Evolutionary conservation across 2,888 invertebrate genomes (phyloP).

Genomic region (Linhomoeus sp.): DNA sequence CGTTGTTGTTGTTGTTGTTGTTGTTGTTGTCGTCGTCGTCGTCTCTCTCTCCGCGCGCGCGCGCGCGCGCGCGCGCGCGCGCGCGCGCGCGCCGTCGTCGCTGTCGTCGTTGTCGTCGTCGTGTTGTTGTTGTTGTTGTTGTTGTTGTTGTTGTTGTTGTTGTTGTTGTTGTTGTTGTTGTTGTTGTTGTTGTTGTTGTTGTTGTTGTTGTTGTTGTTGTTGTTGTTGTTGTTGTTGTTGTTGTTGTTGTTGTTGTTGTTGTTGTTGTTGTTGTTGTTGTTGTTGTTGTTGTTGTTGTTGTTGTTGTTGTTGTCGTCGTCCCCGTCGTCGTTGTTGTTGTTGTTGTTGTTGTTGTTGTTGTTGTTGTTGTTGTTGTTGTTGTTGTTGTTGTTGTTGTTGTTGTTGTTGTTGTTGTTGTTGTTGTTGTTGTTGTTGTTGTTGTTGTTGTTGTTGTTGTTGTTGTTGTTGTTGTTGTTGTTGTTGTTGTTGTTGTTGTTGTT

Average conservation of each 20-base stretch:
- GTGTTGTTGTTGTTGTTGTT: background rate
- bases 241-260: background rate
- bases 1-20: no score
- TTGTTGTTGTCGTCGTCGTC: no score
- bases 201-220: background rate
- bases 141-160: background rate
- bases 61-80: no score
- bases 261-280: background rate
- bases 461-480: background rate
- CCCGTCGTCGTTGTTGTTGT: background rate
- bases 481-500: background rate
- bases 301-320: background rate
- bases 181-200: background rate
- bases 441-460: background rate
- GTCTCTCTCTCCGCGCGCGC: no score
- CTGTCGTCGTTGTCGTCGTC: background rate
- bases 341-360: background rate
- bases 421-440: background rate
- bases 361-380: background rate
- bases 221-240: background rate
- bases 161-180: background rate
- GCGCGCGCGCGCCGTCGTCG: background rate
- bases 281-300: background rate
- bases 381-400: background rate
- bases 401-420: background rate